Conservation (phyloP, 2,888 invertebrate species). For the Idaea biselata region DNA sequence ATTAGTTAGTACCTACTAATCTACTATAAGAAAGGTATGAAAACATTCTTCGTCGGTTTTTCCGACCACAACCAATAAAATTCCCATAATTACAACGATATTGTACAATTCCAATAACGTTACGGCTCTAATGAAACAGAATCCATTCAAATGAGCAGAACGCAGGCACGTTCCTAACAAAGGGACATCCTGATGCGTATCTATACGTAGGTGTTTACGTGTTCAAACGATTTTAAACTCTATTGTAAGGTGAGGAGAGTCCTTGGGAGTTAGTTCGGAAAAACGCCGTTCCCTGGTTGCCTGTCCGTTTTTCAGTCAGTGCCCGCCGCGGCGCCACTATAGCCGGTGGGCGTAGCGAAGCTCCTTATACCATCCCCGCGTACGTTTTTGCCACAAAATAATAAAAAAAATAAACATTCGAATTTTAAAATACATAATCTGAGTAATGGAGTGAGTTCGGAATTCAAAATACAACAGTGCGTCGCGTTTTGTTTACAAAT, state of each 20-base stretch:
- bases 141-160: conserved; percentile 61
- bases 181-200: conserved; percentile 65
- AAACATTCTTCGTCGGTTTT: not conserved
- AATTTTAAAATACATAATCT: conserved; percentile 3
- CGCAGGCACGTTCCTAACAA: conserved; percentile 63
- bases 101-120: conserved; percentile 19
- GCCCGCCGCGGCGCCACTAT: conserved; percentile 75
- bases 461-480: conserved; percentile 14
- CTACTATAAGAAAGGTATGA: no score
- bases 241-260: conserved; percentile 36
- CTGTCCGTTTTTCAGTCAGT: conserved; percentile 64
- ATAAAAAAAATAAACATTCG: conserved; percentile 25
- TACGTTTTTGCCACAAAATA: conserved; percentile 35
- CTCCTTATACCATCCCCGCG: conserved; percentile 51
- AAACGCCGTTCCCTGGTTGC: conserved; percentile 54
- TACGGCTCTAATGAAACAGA: conserved; percentile 55
- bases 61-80: conserved; percentile 6
- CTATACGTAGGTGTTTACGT: conserved; percentile 33
- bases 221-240: conserved; percentile 27
- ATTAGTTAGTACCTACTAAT: no score
- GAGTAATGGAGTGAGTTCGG: conserved; percentile 13
- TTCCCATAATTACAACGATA: conserved; percentile 15
- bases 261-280: conserved; percentile 33
- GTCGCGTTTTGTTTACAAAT: conserved; percentile 54
- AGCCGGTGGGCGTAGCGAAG: conserved; percentile 69